These are phyloP conservation scores for Dioctria rufipes DNA, from an alignment of 2,888 invertebrate genomes.

Conservation along the genomic window DNA sequence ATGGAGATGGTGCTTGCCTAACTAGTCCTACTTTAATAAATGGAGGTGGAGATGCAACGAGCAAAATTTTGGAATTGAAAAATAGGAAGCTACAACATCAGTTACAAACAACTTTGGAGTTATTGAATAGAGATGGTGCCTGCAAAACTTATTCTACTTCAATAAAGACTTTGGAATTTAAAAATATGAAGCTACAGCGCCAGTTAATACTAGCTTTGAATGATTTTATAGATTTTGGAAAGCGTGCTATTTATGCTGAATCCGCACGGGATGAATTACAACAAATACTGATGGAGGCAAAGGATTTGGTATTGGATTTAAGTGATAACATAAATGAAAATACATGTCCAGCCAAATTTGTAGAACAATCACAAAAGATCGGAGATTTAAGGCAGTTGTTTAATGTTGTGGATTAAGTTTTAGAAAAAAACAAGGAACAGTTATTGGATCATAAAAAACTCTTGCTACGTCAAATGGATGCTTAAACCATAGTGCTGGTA, in stretches of 20 bases:
- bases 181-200: conserved; percentile 72
- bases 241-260: conserved; percentile 80
- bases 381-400: conserved; percentile 63
- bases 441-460: conserved; percentile 40
- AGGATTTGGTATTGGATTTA: conserved; percentile 75
- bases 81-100: conserved; percentile 7
- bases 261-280: conserved; percentile 79
- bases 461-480: conserved; percentile 15
- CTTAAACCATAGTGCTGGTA: background rate
- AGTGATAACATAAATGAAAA: conserved; percentile 69
- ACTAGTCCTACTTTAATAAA: conserved; percentile 59
- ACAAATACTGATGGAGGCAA: conserved; percentile 75
- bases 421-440: conserved; percentile 51
- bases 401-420: conserved; percentile 62
- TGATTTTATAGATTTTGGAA: conserved; percentile 81
- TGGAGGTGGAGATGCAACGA: conserved; percentile 72
- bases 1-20: conserved; percentile 19
- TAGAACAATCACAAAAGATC: conserved; percentile 60
- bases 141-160: conserved; percentile 60
- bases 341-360: conserved; percentile 66
- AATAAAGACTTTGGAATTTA: conserved; percentile 56
- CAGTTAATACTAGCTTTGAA: conserved; percentile 78
- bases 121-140: too few relatives aligned
- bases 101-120: conserved; percentile 47
- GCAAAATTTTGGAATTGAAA: conserved; percentile 56